phyloP scores from a whole-genome alignment of 53 echinoderm and acorn worm species.

The Arbacia lixula region DNA sequence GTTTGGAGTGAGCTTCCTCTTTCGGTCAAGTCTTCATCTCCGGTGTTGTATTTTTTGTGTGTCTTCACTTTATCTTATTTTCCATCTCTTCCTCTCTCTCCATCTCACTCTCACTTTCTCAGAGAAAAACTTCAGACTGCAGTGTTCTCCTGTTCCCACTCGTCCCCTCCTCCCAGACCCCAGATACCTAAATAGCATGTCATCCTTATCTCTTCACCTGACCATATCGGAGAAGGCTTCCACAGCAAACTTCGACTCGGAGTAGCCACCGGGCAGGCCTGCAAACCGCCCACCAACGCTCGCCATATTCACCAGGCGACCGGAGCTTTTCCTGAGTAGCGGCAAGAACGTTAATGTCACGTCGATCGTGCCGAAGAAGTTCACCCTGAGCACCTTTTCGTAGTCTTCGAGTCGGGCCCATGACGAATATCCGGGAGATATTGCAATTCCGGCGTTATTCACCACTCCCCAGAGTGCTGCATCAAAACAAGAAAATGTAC shows the following conservation, averaged over 20 bases:
- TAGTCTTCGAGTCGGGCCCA: constrained; percentile 51
- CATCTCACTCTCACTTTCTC: too few relatives aligned
- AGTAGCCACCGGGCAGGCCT: constrained; percentile 54
- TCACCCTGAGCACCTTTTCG: constrained; percentile 52
- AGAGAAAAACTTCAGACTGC: too few relatives aligned
- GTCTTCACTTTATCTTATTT: too few relatives aligned
- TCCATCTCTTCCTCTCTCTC: too few relatives aligned
- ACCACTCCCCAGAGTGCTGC: constrained; percentile 78
- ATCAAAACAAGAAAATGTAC: neutral
- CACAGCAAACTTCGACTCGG: constrained; percentile 64
- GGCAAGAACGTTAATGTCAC: constrained; percentile 70
- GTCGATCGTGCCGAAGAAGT: constrained; percentile 64
- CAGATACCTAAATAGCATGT: too few relatives aligned
- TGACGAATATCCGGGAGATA: constrained; percentile 31
- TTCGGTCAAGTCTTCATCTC: too few relatives aligned
- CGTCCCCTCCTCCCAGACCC: too few relatives aligned
- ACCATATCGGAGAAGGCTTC: constrained; percentile 66
- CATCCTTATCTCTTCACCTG: too few relatives aligned
- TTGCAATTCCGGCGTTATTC: constrained; percentile 76
- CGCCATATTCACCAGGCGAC: constrained; percentile 72
- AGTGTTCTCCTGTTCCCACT: too few relatives aligned
- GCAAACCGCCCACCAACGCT: constrained; percentile 52
- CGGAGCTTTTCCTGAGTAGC: constrained; percentile 63
- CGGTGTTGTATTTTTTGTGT: too few relatives aligned
- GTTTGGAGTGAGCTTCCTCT: too few relatives aligned